Conservation (phyloP, 1,140 invertebrate species). For the Penaeus indicus region DNA sequence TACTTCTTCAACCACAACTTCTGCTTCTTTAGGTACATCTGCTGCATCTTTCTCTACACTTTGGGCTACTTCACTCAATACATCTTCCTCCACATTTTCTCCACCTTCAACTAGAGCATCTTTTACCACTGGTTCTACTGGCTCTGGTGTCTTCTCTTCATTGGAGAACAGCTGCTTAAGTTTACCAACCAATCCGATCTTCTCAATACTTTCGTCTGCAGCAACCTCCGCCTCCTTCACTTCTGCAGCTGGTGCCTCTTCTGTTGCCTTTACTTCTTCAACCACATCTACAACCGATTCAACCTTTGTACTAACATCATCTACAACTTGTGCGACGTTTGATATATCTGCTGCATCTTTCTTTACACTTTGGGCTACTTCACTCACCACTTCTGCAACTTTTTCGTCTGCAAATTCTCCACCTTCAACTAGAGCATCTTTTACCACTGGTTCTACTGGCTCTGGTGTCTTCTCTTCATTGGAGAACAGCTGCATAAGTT, state of each 20-base stretch:
- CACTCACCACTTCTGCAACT: constrained; percentile 1
- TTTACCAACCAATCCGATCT: background rate
- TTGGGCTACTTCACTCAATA: background rate
- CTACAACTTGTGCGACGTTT: background rate
- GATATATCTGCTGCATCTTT: background rate
- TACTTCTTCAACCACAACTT: background rate
- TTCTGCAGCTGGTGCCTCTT: too few species aligned
- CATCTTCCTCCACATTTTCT: background rate
- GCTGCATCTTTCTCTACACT: background rate
- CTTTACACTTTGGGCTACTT: constrained; percentile 4
- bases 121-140: too few species aligned
- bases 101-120: too few species aligned
- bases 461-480: background rate
- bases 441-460: background rate
- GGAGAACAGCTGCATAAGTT: background rate
- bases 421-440: too few species aligned
- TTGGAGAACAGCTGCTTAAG: background rate
- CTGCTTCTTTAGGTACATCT: background rate
- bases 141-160: background rate
- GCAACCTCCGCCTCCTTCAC: too few species aligned
- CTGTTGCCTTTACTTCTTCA: background rate
- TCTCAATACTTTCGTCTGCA: too few species aligned
- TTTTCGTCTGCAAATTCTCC: background rate
- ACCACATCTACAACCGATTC: background rate
- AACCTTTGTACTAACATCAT: constrained; percentile 21